These are phyloP conservation scores for Dendrolimus punctatus DNA, from an alignment of 1,140 invertebrate genomes.

Conservation along the genomic window DNA sequence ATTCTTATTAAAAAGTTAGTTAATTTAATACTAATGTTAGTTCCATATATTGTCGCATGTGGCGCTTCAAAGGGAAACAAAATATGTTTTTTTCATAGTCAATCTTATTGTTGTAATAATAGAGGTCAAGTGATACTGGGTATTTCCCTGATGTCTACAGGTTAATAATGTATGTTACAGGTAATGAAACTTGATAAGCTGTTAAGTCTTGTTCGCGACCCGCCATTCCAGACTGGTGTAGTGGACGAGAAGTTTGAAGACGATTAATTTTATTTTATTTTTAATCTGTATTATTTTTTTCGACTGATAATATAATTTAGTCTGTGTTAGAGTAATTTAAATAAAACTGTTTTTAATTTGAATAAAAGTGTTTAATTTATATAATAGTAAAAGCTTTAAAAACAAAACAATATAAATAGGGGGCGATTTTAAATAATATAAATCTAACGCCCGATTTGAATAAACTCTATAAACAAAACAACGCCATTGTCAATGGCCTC, in stretches of 20 bases:
- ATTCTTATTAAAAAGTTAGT: no score
- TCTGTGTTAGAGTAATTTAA: conserved; percentile 1
- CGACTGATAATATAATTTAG: neutral
- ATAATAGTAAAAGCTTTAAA: neutral
- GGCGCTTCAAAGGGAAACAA: no score
- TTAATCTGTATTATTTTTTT: conserved; percentile 1
- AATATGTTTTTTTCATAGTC: no score
- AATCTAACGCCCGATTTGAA: conserved; percentile 11
- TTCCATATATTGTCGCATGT: no score
- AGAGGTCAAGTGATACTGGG: no score
- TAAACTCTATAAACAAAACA: conserved; percentile 51
- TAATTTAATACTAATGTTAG: no score
- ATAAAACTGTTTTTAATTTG: conserved; percentile 1
- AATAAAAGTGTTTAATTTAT: conserved; percentile 2
- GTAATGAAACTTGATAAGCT: conserved; percentile 89
- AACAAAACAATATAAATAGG: no score
- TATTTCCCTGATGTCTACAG: no score
- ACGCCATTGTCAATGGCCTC: conserved; percentile 19
- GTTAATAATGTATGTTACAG: conserved; percentile 69
- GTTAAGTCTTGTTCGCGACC: conserved; percentile 87
- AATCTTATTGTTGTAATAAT: no score
- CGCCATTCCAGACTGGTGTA: conserved; percentile 68
- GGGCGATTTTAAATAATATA: no score
- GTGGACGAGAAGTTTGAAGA: conserved; percentile 68
- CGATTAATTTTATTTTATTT: conserved; percentile 25